Conservation (phyloP, 2,797 vertebrate species). For the Microchirus variegatus region DNA sequence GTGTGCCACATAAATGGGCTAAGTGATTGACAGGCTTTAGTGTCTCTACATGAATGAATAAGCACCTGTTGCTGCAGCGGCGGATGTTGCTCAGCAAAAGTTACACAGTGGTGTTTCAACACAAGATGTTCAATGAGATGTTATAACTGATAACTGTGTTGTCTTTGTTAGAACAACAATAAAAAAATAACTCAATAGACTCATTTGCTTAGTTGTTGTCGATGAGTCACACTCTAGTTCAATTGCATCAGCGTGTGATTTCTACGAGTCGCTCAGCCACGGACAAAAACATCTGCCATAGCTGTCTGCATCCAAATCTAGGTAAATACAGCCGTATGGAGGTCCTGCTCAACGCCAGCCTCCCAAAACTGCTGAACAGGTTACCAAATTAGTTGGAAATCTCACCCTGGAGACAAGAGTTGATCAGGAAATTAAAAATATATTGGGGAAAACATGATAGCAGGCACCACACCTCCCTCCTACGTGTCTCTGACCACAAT, state of each 20-base stretch:
- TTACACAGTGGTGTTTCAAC: too few relatives aligned
- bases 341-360: slow-evolving; percentile 14
- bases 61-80: too few relatives aligned
- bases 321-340: slow-evolving; percentile 40
- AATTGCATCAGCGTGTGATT: slow-evolving; percentile 27
- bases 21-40: too few relatives aligned
- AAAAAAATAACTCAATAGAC: slow-evolving; percentile 3
- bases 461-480: slow-evolving; percentile 13
- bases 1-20: too few relatives aligned
- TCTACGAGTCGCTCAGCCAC: slow-evolving; percentile 41
- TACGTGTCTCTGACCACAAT: slow-evolving; percentile 6
- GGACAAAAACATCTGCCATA: slow-evolving; percentile 56
- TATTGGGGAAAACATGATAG: slow-evolving; percentile 53
- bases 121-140: too few relatives aligned
- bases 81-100: too few relatives aligned
- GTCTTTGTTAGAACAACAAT: neutral
- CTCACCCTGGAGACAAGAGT: slow-evolving; percentile 31
- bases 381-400: slow-evolving; percentile 30
- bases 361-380: slow-evolving; percentile 19
- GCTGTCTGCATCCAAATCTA: slow-evolving; percentile 40
- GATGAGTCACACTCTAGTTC: slow-evolving; percentile 3
- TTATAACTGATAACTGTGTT: slow-evolving; percentile 4
- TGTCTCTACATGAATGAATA: too few relatives aligned
- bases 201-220: slow-evolving; percentile 17
- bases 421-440: slow-evolving; percentile 72